phyloP scores from a whole-genome alignment of 2,113 vertebrate genomes.

The Oreocharis arfaki region DNA sequence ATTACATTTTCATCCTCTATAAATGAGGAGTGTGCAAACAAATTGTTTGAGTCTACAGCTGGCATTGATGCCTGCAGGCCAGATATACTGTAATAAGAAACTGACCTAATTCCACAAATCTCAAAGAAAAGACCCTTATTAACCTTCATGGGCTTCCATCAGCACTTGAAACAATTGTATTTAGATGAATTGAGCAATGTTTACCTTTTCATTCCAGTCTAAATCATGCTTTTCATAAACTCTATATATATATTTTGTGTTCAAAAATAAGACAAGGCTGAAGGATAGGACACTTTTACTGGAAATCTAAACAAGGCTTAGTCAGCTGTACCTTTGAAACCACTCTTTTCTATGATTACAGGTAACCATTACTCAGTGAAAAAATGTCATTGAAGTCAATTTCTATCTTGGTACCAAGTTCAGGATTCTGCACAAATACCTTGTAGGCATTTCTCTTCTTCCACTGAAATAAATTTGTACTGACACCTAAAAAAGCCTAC shows the following conservation, averaged over 20 bases:
- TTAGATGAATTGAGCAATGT: neutral
- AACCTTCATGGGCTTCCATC: neutral
- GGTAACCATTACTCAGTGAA: neutral
- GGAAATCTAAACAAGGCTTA: neutral
- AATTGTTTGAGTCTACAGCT: neutral
- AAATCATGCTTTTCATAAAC: neutral
- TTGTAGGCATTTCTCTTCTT: neutral
- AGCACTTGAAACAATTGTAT: neutral
- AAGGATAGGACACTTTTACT: neutral
- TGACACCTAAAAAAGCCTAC: slow-evolving; percentile 15
- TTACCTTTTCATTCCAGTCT: neutral
- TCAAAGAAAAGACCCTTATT: neutral
- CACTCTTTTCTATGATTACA: neutral
- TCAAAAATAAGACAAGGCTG: neutral
- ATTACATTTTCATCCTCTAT: neutral
- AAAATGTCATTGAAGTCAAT: neutral
- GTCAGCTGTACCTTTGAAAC: neutral
- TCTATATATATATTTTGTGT: neutral
- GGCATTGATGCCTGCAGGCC: neutral
- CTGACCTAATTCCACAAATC: neutral
- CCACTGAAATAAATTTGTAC: slow-evolving; percentile 2
- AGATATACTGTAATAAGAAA: neutral
- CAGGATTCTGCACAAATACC: neutral
- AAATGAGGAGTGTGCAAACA: neutral
- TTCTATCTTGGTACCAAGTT: neutral